Evolutionary conservation across 2,797 vertebrate genomes (phyloP), one percentile per base, ranked within the genome.

Genomic region (Sternotherus odoratus): DNA sequence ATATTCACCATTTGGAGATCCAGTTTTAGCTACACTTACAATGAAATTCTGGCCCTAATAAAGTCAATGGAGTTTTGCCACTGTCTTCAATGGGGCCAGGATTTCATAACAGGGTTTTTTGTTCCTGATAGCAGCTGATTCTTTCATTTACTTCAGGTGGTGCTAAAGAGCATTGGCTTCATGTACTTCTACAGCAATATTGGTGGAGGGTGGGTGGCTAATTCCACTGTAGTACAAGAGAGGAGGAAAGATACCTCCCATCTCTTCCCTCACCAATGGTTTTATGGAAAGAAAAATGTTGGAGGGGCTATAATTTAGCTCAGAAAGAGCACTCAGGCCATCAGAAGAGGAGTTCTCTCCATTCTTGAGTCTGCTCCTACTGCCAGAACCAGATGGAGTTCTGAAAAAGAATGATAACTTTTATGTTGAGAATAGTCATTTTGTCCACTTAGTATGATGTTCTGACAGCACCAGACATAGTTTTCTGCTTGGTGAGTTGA

Each of bases 401-500:
- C 86, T 81, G 74, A 88, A 93, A 91, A 79, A 53, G 16, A 84
- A 10, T 87, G 66, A 92, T 79, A 83, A 89, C 46, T 43, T 83
- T 83, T 49, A 72, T 39, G 56, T 57, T 63, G 30, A 93, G 63
- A 95, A 93, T 57, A 36, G 80, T 93, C 17, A 56, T 57, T 95
- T 95, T 95, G 63, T 92, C 92, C 84, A 85, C 92, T 95, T 95
- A 87, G 39, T 84, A 69, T 95, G 94, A 84, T 95, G 83, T 91
- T 88, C 95, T 89, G 91, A 97, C 94, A 96, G 94, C 92, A 95
- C 93, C 95, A 95, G 84, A 91, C 94, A 86, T 87, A 90, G 86
- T 92, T 96, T 94, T 96, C 91, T 86, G 69, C 88, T 93, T 93
- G 83, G 90, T 97, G 77, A 86, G 87, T 91, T 97, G 96, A 97